Evolutionary conservation across 2,888 invertebrate species (phyloP), one percentile per base, ranked within the genome.

Genomic region (Luperina testacea): DNA sequence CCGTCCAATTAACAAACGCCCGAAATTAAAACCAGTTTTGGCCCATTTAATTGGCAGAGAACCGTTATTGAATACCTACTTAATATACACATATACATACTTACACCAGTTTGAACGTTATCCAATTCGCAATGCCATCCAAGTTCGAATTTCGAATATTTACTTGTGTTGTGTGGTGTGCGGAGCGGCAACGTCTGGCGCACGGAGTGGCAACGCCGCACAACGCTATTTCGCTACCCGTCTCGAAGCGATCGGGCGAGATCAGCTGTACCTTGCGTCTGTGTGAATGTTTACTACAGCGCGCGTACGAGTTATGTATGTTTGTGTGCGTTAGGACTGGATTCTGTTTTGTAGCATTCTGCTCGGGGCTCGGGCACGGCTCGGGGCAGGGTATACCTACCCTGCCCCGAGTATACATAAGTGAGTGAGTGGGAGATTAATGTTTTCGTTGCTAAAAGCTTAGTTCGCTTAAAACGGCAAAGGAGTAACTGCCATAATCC

Each of bases 111-210:
- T 88, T 89, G 89, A 85, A 90, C 90, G 91, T 91, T 92, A 92
- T 90, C 90, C 91, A 91, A 91, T 92, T 93, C 91, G 92, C 93
- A 93, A 93, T 92, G 91, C 91, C 92, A 93, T 94, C 93, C 94
- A 93, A 93, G 92, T 92, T 92, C 90, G 93, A 92, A 93, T 90
- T 93, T 92, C 91, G 92, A 92, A 91, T 94, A 92, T 93, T 92
- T 91, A 92, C 93, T 92, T 89, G 90, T 88, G 89, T 87, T 89
- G 90, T 89, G 88, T 86, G 86, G 91, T 86, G 89, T 90, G 74
- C 91, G 90, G 90, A 89, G 90, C 90, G 94, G 94, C 95, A 95
- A 94, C 94, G 88, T 82, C 72, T 80, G 73, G 78, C 77, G 84
- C 77, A 72, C 92, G 90, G 90, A 88, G 90, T 90, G 94, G 94